phyloP scores from a whole-genome alignment of 2,113 vertebrate species.

The Silurus glanis region DNA sequence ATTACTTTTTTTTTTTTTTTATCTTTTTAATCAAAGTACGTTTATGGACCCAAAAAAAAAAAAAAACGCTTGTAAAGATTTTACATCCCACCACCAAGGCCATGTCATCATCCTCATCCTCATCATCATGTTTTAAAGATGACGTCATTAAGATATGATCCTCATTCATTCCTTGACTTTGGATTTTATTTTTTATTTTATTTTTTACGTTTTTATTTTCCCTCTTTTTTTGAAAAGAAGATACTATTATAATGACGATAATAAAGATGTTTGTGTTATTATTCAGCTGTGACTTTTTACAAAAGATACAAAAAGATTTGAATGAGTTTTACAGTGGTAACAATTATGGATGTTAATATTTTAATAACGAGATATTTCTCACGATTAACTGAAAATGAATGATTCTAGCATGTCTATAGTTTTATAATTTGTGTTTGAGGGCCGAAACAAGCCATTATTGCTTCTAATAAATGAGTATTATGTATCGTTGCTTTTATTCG shows the following conservation, averaged over 20 bases:
- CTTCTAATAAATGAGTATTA: neutral
- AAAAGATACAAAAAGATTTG: neutral
- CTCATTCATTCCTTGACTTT: slow-evolving; percentile 20
- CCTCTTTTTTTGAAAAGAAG: slow-evolving; percentile 46
- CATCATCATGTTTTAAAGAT: slow-evolving; percentile 5
- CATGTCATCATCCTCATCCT: slow-evolving; percentile 5
- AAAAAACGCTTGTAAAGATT: neutral
- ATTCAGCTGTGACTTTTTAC: slow-evolving; percentile 37
- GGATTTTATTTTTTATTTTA: slow-evolving; percentile 19
- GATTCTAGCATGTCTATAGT: neutral
- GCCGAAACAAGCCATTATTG: neutral
- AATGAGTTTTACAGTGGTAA: neutral
- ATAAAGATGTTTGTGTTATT: slow-evolving; percentile 57
- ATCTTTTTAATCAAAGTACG: slow-evolving; percentile 29
- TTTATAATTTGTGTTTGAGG: neutral
- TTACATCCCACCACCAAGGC: slow-evolving; percentile 9
- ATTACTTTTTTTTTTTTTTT: slow-evolving; percentile 41
- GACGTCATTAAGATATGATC: slow-evolving; percentile 25
- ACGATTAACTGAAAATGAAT: neutral
- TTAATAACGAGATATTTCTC: neutral
- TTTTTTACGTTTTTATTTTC: slow-evolving; percentile 42
- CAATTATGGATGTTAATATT: neutral
- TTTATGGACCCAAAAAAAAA: slow-evolving; percentile 45
- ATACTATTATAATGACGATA: slow-evolving; percentile 44
- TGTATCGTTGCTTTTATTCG: neutral